These are phyloP conservation scores for Rutilus rutilus DNA, from an alignment of 2,113 vertebrate genomes.

Conservation along the genomic window DNA sequence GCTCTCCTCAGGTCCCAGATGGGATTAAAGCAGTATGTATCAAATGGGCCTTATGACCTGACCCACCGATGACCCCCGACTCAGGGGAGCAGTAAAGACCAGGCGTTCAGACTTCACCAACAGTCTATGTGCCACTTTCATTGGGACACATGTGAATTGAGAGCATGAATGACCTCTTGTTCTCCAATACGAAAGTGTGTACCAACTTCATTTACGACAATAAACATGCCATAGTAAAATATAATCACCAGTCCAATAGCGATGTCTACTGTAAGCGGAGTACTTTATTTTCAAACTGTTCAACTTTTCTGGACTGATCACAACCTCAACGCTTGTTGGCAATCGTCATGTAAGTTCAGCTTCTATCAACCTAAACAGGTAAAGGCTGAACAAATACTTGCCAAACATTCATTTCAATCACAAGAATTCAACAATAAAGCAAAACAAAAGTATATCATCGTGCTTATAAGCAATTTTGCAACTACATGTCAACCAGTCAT, in stretches of 20 bases:
- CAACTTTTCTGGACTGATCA: neutral
- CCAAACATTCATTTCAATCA: neutral
- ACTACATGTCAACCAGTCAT: too few relatives aligned
- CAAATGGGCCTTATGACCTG: slow-evolving; percentile 58
- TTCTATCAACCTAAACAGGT: neutral
- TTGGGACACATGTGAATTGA: slow-evolving; percentile 57
- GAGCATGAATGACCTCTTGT: slow-evolving; percentile 57
- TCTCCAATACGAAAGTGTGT: slow-evolving; percentile 44
- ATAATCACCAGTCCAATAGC: slow-evolving; percentile 2
- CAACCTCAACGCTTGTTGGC: neutral
- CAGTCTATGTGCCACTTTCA: slow-evolving; percentile 66
- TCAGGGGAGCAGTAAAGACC: slow-evolving; percentile 61
- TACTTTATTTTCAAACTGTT: neutral
- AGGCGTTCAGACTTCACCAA: slow-evolving; percentile 22
- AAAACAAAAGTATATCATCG: too few relatives aligned
- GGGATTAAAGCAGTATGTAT: slow-evolving; percentile 64
- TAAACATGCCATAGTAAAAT: slow-evolving; percentile 16
- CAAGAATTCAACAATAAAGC: neutral
- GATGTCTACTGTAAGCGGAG: neutral
- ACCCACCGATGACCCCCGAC: slow-evolving; percentile 72
- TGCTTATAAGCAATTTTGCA: too few relatives aligned
- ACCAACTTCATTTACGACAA: neutral
- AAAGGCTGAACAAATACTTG: neutral
- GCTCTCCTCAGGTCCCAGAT: slow-evolving; percentile 47
- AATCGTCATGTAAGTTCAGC: neutral